phyloP scores from a whole-genome alignment of 2,797 vertebrate genomes.

The Lithobates sylvaticus region DNA sequence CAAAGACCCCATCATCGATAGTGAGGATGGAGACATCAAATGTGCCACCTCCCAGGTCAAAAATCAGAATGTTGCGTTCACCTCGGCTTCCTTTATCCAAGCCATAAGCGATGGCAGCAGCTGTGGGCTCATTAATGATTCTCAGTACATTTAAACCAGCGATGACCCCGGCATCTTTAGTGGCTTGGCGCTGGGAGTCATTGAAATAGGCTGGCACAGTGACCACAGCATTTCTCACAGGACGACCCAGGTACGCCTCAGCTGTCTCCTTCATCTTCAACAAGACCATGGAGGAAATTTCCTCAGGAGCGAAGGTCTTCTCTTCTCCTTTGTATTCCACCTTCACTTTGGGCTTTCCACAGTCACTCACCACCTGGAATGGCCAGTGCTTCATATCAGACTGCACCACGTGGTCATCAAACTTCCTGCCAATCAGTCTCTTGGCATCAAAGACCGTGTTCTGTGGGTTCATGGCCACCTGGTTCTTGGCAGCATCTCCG shows the following conservation, averaged over 20 bases:
- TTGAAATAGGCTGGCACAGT: slow-evolving; percentile 34
- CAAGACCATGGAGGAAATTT: slow-evolving; percentile 40
- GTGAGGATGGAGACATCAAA: slow-evolving; percentile 35
- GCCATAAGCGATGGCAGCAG: slow-evolving; percentile 25
- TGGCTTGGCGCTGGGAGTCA: slow-evolving; percentile 23
- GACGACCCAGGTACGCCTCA: slow-evolving; percentile 12
- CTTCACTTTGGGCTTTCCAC: slow-evolving; percentile 19
- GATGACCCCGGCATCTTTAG: slow-evolving; percentile 16
- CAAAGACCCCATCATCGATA: slow-evolving; percentile 22
- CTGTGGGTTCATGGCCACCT: slow-evolving; percentile 34
- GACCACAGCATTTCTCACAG: slow-evolving; percentile 16
- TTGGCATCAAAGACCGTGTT: slow-evolving; percentile 38
- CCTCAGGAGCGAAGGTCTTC: slow-evolving; percentile 20
- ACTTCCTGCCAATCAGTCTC: slow-evolving; percentile 35
- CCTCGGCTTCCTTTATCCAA: slow-evolving; percentile 13
- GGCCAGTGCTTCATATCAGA: slow-evolving; percentile 45
- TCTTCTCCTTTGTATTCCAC: slow-evolving; percentile 20
- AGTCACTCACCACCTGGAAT: slow-evolving; percentile 27
- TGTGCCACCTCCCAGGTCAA: slow-evolving; percentile 23
- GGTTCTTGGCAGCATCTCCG: slow-evolving; percentile 40
- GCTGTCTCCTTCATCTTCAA: slow-evolving; percentile 41
- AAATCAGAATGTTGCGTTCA: slow-evolving; percentile 17
- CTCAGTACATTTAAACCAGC: slow-evolving; percentile 24
- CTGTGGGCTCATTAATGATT: slow-evolving; percentile 31
- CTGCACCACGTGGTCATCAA: slow-evolving; percentile 20